Evolutionary conservation across 2,888 invertebrate genomes (phyloP).

Genomic region (Troides helena): DNA sequence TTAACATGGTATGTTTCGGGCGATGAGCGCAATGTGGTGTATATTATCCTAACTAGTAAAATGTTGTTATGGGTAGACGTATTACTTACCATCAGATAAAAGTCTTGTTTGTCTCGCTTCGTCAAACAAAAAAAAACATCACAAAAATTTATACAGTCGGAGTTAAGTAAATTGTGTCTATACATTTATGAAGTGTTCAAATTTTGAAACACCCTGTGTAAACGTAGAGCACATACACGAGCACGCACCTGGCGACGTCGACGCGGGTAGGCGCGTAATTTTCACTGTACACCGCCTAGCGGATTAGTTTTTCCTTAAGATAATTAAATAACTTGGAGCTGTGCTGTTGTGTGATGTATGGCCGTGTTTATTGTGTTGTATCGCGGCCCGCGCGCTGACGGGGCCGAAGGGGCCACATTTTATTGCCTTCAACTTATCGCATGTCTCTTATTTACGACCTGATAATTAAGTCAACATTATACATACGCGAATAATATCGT

Average conservation of each 20-base stretch:
- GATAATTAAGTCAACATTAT: slow-evolving; percentile 20
- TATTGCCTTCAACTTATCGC: slow-evolving; percentile 42
- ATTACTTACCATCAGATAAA: no score
- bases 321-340: slow-evolving; percentile 80
- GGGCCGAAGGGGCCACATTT: slow-evolving; percentile 50
- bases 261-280: slow-evolving; percentile 60
- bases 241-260: slow-evolving; percentile 64
- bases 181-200: neutral
- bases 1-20: no score
- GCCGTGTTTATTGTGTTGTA: slow-evolving; percentile 71
- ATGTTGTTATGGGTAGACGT: no score
- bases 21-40: no score
- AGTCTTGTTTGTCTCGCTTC: no score
- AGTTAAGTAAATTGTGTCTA: no score
- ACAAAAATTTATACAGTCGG: no score
- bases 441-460: slow-evolving; percentile 41
- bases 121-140: no score
- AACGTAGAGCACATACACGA: slow-evolving; percentile 43
- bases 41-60: no score
- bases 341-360: slow-evolving; percentile 74
- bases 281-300: slow-evolving; percentile 58
- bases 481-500: slow-evolving; percentile 7
- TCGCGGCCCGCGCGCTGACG: slow-evolving; percentile 38
- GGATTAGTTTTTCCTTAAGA: slow-evolving; percentile 79
- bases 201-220: slow-evolving; percentile 50